These are phyloP conservation scores for Zaprionus lachaisei DNA, from an alignment of 1,140 invertebrate species.

Conservation along the genomic window DNA sequence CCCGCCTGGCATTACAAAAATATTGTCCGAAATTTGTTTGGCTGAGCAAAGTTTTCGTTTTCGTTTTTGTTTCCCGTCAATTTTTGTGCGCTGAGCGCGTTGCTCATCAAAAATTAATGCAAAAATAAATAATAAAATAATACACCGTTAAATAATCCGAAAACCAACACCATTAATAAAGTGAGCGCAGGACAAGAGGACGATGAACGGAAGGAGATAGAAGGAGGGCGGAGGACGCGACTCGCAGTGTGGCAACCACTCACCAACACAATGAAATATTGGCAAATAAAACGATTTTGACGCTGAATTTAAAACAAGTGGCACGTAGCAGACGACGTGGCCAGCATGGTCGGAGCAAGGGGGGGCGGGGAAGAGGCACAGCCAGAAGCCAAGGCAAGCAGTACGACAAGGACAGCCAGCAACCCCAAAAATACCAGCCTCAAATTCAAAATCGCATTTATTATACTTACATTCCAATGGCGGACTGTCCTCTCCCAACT, in stretches of 20 bases:
- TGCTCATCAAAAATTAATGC: constrained; percentile 81
- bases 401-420: constrained; percentile 6
- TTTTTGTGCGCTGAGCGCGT: constrained; percentile 36
- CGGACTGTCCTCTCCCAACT: constrained; percentile 12
- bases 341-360: background rate
- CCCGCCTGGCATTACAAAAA: constrained; percentile 45
- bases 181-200: constrained; percentile 38
- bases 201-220: constrained; percentile 10
- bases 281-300: constrained; percentile 84
- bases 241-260: constrained; percentile 41
- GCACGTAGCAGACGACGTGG: constrained; percentile 59
- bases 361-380: background rate
- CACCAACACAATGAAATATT: constrained; percentile 80
- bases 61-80: constrained; percentile 22
- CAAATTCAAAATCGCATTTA: constrained; percentile 82
- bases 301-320: constrained; percentile 84
- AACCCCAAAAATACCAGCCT: constrained; percentile 47
- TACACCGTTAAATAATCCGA: constrained; percentile 84
- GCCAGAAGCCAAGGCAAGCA: constrained; percentile 2
- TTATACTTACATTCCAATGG: constrained; percentile 77
- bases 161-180: constrained; percentile 84
- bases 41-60: constrained; percentile 39
- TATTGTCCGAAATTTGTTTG: constrained; percentile 38
- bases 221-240: background rate
- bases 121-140: constrained; percentile 84